Conservation (phyloP, 2,888 invertebrate species). For the Clivina fossor region DNA sequence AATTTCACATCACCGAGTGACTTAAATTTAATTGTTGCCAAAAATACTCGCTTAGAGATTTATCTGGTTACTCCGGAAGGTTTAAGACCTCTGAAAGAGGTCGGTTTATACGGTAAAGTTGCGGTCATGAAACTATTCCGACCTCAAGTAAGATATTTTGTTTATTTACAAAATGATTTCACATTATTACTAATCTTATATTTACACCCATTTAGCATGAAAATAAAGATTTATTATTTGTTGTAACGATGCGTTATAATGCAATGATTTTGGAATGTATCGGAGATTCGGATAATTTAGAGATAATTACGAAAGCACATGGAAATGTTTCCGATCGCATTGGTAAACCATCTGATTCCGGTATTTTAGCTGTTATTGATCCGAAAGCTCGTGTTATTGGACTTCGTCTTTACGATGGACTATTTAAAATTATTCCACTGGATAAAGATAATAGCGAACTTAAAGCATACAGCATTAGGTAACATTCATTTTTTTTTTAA, state of each 20-base stretch:
- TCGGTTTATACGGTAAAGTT: conserved; percentile 92
- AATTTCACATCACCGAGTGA: conserved; percentile 95
- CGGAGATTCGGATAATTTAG: conserved; percentile 74
- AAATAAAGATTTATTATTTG: conserved; percentile 88
- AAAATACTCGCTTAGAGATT: conserved; percentile 92
- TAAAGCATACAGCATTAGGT: conserved; percentile 84
- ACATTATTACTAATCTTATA: too few relatives aligned
- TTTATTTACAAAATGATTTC: too few relatives aligned
- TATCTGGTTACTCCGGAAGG: conserved; percentile 97
- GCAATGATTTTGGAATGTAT: conserved; percentile 95
- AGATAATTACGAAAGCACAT: conserved; percentile 93
- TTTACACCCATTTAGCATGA: conserved; percentile 87
- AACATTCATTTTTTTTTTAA: conserved; percentile 31
- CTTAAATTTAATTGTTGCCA: conserved; percentile 92
- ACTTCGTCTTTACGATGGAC: conserved; percentile 90
- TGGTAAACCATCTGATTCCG: conserved; percentile 93
- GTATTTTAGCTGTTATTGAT: conserved; percentile 94
- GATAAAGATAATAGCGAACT: conserved; percentile 92
- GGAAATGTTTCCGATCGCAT: conserved; percentile 95
- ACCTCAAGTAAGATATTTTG: conserved; percentile 68
- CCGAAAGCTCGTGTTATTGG: conserved; percentile 95
- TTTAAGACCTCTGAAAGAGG: conserved; percentile 89
- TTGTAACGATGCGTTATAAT: conserved; percentile 91
- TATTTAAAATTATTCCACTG: conserved; percentile 95
- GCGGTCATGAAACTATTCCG: conserved; percentile 93